Evolutionary conservation across 2,797 vertebrate species (phyloP), one percentile per base, ranked within the genome.

Genomic region (Centropyge bicolor): DNA sequence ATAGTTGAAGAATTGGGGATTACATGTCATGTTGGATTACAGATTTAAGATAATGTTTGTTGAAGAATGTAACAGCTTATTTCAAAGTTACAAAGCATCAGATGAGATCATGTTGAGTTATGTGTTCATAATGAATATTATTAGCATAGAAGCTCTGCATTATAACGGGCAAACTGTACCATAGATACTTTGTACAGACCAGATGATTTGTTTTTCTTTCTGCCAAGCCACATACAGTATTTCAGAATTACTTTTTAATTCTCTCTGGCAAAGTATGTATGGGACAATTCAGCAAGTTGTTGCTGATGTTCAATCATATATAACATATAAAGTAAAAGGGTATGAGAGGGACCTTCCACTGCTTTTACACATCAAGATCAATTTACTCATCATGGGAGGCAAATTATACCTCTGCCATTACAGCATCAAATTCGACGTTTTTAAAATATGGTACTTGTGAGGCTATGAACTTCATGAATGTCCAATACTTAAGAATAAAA

Each of bases 21-120:
- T 48, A 52, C 11, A 20, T 46, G 16, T 14, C 59, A 10, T 31
- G 27, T 31, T 31, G 27, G 51, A 62, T 63, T 46, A 27, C 9
- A 76, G 22, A 17, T 65, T 36, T 13, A 38, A 24, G 6, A 24
- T 38, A 10, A 27, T 20, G 12, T 45, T 31, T 31, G 27, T 31
- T 31, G 27, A 59, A 45, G 63, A 69, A 9, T 56, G 22, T 17
- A 51, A 46, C n/a, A 46, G 6, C 17, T 36, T 20, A 46, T 65
- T 48, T 66, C 13, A 54, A 40, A 31, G 1, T 63, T 61, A 62
- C n/a, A n/a, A n/a, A n/a, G n/a, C n/a, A n/a, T n/a, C n/a, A n/a
- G n/a, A n/a, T 66, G 11, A 74, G 24, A 56, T 79, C 20, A 27
- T 52, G 22, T 43, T 19, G 19, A 31, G 27, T 46, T 46, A 55